These are phyloP conservation scores for Scrobipalpa atriplicella DNA, from an alignment of 2,888 invertebrate genomes.

Conservation along the genomic window DNA sequence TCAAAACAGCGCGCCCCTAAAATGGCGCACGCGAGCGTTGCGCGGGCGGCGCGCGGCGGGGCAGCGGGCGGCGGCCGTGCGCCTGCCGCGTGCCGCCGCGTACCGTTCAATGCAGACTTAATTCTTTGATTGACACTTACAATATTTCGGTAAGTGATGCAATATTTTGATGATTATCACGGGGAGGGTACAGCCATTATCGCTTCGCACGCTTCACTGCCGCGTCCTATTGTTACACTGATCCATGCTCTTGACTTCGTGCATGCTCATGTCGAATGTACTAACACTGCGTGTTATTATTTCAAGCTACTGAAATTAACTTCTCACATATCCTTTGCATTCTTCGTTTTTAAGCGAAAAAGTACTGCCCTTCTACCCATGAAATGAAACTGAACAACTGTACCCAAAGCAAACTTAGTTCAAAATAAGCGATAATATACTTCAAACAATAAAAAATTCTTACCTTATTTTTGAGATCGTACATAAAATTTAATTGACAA, in stretches of 20 bases:
- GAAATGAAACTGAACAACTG: too few species aligned
- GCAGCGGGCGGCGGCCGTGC: slow-evolving; percentile 58
- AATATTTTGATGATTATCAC: slow-evolving; percentile 82
- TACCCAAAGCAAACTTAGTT: too few species aligned
- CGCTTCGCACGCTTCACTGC: slow-evolving; percentile 61
- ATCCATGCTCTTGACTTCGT: slow-evolving; percentile 47
- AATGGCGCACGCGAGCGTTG: slow-evolving; percentile 63
- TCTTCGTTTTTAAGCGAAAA: too few species aligned
- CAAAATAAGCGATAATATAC: too few species aligned
- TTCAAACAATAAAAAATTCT: too few species aligned
- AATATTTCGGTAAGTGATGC: slow-evolving; percentile 83
- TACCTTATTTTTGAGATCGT: too few species aligned
- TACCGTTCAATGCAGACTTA: slow-evolving; percentile 72
- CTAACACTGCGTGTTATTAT: not conserved
- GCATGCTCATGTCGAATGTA: slow-evolving; percentile 17
- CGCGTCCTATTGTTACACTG: slow-evolving; percentile 47
- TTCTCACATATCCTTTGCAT: too few species aligned
- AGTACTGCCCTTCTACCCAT: too few species aligned
- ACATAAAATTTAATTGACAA: too few species aligned
- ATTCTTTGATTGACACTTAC: slow-evolving; percentile 84
- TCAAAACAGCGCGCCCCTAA: slow-evolving; percentile 71
- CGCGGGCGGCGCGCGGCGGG: slow-evolving; percentile 49
- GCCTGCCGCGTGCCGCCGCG: slow-evolving; percentile 58
- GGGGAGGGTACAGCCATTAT: slow-evolving; percentile 60
- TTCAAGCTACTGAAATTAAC: not conserved